A percentile compares a stretch with the other conserved stretches of the same genome.
Evolutionary conservation across 2,113 vertebrate genomes (phyloP).

Genomic region (Solea solea): DNA sequence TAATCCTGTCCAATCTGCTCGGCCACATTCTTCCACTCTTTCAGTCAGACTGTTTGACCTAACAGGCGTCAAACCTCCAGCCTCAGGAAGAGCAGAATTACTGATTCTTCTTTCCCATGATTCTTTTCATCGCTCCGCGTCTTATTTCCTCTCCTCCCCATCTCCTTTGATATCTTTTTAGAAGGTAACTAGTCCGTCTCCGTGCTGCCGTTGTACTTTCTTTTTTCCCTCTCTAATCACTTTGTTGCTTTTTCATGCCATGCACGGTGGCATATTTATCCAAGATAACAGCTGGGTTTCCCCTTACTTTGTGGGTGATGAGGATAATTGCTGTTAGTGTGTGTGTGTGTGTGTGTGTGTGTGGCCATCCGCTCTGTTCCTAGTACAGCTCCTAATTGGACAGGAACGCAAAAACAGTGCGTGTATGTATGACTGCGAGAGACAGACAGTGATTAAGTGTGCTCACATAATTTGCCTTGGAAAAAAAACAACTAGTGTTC

Average conservation of each 20-base stretch:
- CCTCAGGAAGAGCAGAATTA: slow-evolving; percentile 65
- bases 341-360: slow-evolving; percentile 17
- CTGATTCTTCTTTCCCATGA: slow-evolving; percentile 67
- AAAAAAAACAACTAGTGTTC: neutral
- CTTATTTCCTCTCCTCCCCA: slow-evolving; percentile 58
- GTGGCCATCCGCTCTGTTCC: slow-evolving; percentile 33
- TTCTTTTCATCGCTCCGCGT: slow-evolving; percentile 49
- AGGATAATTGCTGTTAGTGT: slow-evolving; percentile 76
- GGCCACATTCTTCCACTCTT: neutral
- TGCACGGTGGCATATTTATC: slow-evolving; percentile 75
- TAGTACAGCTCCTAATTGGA: slow-evolving; percentile 46
- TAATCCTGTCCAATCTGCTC: neutral
- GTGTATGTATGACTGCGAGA: neutral
- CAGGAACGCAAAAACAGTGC: slow-evolving; percentile 18
- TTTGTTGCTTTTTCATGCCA: slow-evolving; percentile 76
- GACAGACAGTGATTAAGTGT: neutral
- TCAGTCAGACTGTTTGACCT: slow-evolving; percentile 47
- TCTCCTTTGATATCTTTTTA: slow-evolving; percentile 55
- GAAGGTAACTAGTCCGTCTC: slow-evolving; percentile 51
- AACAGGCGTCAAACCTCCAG: slow-evolving; percentile 49
- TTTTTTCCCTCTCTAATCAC: slow-evolving; percentile 60
- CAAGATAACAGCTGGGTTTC: slow-evolving; percentile 77
- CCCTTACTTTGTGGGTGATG: slow-evolving; percentile 72
- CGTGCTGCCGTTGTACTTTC: slow-evolving; percentile 24
- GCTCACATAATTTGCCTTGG: too few species aligned